Conservation (phyloP, 2,113 vertebrate species). For the Serilophus lunatus region DNA sequence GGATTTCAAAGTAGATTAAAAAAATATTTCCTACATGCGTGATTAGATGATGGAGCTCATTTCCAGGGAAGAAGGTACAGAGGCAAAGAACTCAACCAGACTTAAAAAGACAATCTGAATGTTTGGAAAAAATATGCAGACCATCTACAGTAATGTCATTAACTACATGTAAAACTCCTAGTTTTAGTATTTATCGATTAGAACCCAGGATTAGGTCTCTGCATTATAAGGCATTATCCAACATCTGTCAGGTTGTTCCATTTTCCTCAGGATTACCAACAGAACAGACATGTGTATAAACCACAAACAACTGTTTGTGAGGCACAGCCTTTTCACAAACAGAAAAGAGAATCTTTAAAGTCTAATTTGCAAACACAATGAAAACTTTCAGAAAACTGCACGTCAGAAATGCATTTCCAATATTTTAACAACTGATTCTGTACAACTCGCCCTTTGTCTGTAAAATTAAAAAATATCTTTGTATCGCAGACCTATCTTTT, state of each 20-base stretch:
- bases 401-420: neutral
- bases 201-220: slow-evolving; percentile 1
- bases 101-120: accelerated
- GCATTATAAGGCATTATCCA: neutral
- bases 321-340: neutral
- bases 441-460: neutral
- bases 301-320: neutral
- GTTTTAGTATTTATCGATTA: neutral
- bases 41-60: neutral
- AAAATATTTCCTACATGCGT: neutral
- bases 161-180: neutral
- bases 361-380: neutral
- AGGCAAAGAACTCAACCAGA: neutral
- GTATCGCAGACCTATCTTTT: neutral
- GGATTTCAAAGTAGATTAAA: neutral
- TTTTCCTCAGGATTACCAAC: slow-evolving; percentile 20
- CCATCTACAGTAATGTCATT: neutral
- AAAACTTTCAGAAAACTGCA: neutral
- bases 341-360: neutral
- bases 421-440: neutral
- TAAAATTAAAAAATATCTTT: neutral
- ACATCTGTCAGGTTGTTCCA: slow-evolving; percentile 44
- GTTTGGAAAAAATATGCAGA: neutral
- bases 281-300: neutral
- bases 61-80: neutral